These are phyloP conservation scores for Mus spretus DNA, from an alignment of 2,797 vertebrate species.

Conservation along the genomic window DNA sequence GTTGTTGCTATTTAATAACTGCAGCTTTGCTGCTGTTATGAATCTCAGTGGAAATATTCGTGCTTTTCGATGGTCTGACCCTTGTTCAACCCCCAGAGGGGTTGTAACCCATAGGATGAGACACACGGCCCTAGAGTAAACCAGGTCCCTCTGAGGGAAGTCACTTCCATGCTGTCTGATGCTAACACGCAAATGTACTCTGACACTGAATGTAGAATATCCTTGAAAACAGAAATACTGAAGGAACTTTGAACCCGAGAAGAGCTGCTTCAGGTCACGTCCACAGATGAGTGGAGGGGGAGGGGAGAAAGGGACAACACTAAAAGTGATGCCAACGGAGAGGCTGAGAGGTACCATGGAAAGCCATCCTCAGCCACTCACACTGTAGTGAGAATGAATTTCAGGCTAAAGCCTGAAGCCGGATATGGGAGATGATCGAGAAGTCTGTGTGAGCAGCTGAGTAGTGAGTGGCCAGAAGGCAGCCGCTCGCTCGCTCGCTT, in stretches of 20 bases:
- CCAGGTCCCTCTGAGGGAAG: background rate
- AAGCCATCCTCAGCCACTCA: background rate
- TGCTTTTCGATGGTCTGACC: background rate
- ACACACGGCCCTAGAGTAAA: background rate
- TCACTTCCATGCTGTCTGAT: background rate
- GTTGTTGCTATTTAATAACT: background rate
- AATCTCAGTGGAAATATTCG: background rate
- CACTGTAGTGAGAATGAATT: background rate
- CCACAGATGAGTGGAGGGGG: background rate
- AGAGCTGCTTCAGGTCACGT: background rate
- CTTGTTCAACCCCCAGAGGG: background rate
- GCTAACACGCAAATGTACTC: background rate
- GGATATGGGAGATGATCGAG: accelerated
- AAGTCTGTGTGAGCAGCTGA: accelerated
- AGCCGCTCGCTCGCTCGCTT: accelerated
- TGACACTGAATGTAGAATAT: background rate
- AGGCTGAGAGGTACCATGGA: background rate
- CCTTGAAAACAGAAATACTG: background rate
- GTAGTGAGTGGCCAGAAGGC: background rate
- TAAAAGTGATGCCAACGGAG: background rate
- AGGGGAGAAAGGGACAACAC: background rate
- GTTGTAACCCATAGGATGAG: background rate
- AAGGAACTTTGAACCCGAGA: background rate
- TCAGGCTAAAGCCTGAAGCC: no score
- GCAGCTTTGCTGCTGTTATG: background rate